phyloP scores from a whole-genome alignment of 2,888 invertebrate genomes.

The Synergus japonicus region DNA sequence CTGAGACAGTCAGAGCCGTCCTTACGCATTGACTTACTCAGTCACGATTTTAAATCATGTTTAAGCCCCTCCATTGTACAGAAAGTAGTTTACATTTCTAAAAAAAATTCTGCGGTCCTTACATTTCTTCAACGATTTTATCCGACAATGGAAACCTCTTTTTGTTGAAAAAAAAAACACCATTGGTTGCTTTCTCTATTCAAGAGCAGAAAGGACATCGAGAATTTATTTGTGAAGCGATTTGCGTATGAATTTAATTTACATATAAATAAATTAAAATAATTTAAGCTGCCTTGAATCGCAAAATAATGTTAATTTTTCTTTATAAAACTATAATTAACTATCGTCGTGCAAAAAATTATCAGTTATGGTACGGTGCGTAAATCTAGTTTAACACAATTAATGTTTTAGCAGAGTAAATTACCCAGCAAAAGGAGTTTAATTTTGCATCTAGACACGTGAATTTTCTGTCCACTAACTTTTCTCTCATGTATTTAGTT shows the following conservation, averaged over 20 bases:
- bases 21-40: slow-evolving; percentile 20
- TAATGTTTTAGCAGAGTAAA: not conserved
- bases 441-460: not conserved
- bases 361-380: not conserved
- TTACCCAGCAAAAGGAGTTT: not conserved
- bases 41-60: slow-evolving; percentile 12
- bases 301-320: too few relatives aligned
- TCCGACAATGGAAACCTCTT: not conserved
- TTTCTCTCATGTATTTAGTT: not conserved
- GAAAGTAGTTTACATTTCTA: slow-evolving; percentile 16
- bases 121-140: not conserved
- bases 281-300: too few relatives aligned
- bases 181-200: not conserved
- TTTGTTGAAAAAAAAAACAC: not conserved
- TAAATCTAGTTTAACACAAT: not conserved
- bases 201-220: not conserved
- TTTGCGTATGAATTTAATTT: not conserved
- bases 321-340: not conserved
- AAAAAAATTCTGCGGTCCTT: not conserved
- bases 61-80: not conserved
- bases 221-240: not conserved
- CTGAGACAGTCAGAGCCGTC: slow-evolving; percentile 26
- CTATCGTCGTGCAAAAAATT: not conserved
- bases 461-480: not conserved
- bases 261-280: too few relatives aligned